Base-by-base conservation (phyloP, 2,888 invertebrate genomes). In the Troides oblongomaculatus region DNA sequence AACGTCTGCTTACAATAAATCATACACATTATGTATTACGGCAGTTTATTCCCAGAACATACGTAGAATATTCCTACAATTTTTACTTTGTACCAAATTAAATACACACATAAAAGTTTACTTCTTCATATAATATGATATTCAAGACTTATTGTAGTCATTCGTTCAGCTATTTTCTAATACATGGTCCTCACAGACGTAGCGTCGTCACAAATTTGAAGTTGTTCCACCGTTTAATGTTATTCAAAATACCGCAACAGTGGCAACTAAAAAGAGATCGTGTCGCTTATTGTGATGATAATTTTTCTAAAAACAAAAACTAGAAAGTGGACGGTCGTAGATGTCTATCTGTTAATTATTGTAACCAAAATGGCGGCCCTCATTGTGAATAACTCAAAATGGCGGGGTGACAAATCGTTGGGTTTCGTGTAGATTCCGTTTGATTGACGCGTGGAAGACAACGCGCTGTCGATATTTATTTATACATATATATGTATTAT, bases 361-460 rank as follows among this genome's bases (percentile, higher is more conserved):
- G 90, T 90, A 90, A 88, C 91, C 86, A 87, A 90, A 90, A 90
- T 90, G 90, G 90, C 87, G 82, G 84, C 83, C 76, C 79, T 85
- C 86, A 88, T 88, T 90, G 87, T 90, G 79, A 84, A 88, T 86
- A 82, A 84, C 79, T 83, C 85, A 84, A 89, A 86, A 90, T 89
- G 90, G 89, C 84, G 84, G 85, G 88, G 86, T 90, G 91, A 92
- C 91, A 90, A 91, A 92, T 90, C 87, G 87, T 81, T 84, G 83
- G 80, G 85, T 86, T 87, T 87, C 88, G 79, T 86, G 82, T 84
- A 83, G 83, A 85, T 88, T 86, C 83, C 85, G 84, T 89, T 88
- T 92, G 91, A 92, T 92, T 92, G 92, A 92, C 92, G 90, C 90
- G 91, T 88, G 90, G 90, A 87, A 91, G 88, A 90, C 91, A 87